These are phyloP conservation scores for Linyphia triangularis DNA, from an alignment of 2,888 invertebrate species.

Conservation along the genomic window DNA sequence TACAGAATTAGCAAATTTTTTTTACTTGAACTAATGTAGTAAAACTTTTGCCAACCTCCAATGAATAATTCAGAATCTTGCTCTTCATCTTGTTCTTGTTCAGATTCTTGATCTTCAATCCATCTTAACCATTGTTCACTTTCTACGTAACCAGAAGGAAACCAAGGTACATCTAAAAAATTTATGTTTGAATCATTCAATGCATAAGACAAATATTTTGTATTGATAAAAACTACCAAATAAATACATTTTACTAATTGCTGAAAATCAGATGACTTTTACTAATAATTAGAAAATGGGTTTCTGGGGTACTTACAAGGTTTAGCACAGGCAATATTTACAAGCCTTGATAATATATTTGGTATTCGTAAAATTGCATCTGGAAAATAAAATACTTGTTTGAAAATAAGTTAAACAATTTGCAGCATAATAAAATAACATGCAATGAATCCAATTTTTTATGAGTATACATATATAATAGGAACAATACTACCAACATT, in stretches of 20 bases:
- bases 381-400: constrained; percentile 4
- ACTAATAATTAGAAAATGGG: background rate
- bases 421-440: background rate
- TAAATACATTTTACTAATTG: too few relatives aligned
- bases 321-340: constrained; percentile 79
- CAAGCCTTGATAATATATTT: constrained; percentile 79
- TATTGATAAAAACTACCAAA: too few relatives aligned
- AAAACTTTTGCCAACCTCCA: constrained; percentile 48
- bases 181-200: too few relatives aligned
- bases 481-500: too few relatives aligned
- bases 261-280: background rate
- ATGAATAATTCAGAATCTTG: constrained; percentile 20
- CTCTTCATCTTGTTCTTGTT: constrained; percentile 23
- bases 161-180: constrained; percentile 78
- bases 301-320: constrained; percentile 77
- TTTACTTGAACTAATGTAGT: background rate
- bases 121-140: constrained; percentile 81
- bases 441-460: background rate
- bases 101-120: constrained; percentile 79
- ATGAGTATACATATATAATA: too few relatives aligned
- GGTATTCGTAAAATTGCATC: constrained; percentile 80
- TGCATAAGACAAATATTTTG: background rate
- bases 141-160: constrained; percentile 79
- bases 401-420: background rate
- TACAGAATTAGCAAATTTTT: background rate